Evolutionary conservation across 53 echinoderm and acorn worm species (phyloP).

Genomic region (Zoroaster sp.): DNA sequence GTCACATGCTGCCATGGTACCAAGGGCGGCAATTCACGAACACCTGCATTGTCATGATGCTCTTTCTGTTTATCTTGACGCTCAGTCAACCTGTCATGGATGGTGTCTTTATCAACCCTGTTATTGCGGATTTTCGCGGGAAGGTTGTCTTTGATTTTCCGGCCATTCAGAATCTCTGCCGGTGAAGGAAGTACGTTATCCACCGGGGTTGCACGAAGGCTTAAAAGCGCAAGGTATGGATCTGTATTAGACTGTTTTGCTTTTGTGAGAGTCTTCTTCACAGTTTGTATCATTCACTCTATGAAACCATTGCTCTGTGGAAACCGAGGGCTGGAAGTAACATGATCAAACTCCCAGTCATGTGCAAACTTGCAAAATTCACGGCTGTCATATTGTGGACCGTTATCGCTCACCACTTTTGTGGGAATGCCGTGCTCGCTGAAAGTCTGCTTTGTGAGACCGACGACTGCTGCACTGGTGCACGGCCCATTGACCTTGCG

Average conservation of each 20-base stretch:
- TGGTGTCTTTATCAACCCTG: no score
- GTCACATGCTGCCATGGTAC: slow-evolving; percentile 41
- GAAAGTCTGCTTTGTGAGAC: slow-evolving; percentile 16
- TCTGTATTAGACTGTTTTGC: slow-evolving; percentile 9
- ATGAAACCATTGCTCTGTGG: slow-evolving; percentile 42
- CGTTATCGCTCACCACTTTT: slow-evolving; percentile 44
- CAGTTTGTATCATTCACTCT: slow-evolving; percentile 31
- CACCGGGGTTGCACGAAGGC: slow-evolving; percentile 40
- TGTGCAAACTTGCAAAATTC: slow-evolving; percentile 18
- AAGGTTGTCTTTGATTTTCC: slow-evolving; percentile 34
- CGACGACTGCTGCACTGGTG: slow-evolving; percentile 14
- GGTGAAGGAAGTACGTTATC: slow-evolving; percentile 28
- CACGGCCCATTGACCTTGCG: no score
- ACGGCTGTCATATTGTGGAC: slow-evolving; percentile 24
- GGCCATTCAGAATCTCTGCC: slow-evolving; percentile 29
- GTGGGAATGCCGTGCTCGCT: no score
- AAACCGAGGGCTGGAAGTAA: slow-evolving; percentile 47
- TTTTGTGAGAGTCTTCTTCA: slow-evolving; percentile 21
- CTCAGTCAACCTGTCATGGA: neutral
- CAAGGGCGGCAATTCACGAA: slow-evolving; percentile 17
- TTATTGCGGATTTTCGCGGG: slow-evolving; percentile 1
- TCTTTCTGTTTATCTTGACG: slow-evolving; percentile 8
- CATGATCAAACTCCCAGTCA: slow-evolving; percentile 48
- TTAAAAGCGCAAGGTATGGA: slow-evolving; percentile 35
- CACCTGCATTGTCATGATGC: neutral